Base-by-base conservation (phyloP, 2,888 invertebrate genomes). In the Idaea dimidiata region DNA sequence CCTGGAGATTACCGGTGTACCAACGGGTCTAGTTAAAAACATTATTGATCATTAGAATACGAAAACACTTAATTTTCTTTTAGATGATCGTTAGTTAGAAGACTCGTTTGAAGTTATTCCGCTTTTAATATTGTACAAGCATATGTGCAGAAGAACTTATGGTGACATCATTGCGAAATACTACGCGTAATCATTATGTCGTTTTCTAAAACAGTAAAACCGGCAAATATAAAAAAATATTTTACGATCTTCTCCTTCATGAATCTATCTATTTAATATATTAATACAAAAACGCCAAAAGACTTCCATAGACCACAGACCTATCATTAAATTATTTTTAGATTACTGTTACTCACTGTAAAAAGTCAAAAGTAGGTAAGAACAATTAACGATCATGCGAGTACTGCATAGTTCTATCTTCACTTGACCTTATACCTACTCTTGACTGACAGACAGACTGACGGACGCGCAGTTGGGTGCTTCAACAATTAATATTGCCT, bases 1-100 rank as follows among this genome's bases (percentile, higher is more conserved):
- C 81, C 80, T 72, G 59, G 43, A 63, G 74, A 77, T 76, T 73
- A 64, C 69, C 43, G 43, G 43, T 43, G 43, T 43, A 10, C 43
- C 43, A 43, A 43, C 43, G 43, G 43, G 43, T 43, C 43, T 43
- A 43, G 43, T 43, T 43, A 8, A 43, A 43, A 60, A 57, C 62
- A 53, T 17, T 16, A 43, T 17, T 31, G 43, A 43, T 43, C 43
- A 43, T 43, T 43, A 43, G 43, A 43, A 43, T 43, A 43, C 7
- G 43, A 43, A 43, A 43, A 43, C 43, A 43, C 43, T 43, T 43
- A 43, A 43, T 43, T 43, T 43, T 43, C 43, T 43, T 43, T 43
- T 43, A 10, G 43, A 43, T 43, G 43, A 14, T 14, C 43, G 43
- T 43, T 10, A 33, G 33, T 33, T 33, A 10, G 14, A 8, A 7